A percentile compares a stretch with the other conserved stretches of the same genome.
Conservation (phyloP, 2,797 vertebrate species). For the Brachymystax lenok region DNA sequence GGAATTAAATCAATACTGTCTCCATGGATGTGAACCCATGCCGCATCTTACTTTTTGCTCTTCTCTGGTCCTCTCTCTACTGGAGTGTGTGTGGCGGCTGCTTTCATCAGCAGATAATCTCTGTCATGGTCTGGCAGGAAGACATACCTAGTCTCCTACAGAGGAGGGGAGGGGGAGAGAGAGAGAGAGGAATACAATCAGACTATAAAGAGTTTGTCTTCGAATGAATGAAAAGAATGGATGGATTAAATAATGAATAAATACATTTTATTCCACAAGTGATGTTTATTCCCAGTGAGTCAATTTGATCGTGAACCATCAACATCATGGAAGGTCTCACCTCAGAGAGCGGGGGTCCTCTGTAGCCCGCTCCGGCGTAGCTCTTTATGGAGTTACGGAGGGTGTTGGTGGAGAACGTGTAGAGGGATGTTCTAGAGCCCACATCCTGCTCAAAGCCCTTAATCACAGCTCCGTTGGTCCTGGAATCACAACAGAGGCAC, state of each 20-base stretch:
- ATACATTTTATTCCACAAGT: too few relatives aligned
- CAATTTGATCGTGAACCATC: not conserved
- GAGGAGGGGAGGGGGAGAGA: not conserved
- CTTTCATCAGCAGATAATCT: slow-evolving; percentile 80
- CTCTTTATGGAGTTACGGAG: slow-evolving; percentile 75
- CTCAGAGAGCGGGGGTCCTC: slow-evolving; percentile 59
- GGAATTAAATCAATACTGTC: not conserved
- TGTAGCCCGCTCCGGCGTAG: slow-evolving; percentile 65
- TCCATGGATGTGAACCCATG: not conserved
- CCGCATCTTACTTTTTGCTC: slow-evolving; percentile 46
- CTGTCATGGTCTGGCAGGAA: slow-evolving; percentile 82
- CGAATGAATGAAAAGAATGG: too few relatives aligned
- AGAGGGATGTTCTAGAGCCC: slow-evolving; percentile 80
- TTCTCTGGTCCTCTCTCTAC: slow-evolving; percentile 64
- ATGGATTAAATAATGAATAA: too few relatives aligned
- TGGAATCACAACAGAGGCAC: slow-evolving; percentile 38
- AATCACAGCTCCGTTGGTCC: slow-evolving; percentile 78
- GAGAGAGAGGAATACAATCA: not conserved
- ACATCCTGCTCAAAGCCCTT: slow-evolving; percentile 79
- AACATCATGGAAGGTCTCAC: slow-evolving; percentile 40
- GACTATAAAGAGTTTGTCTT: too few relatives aligned
- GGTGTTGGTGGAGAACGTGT: slow-evolving; percentile 84
- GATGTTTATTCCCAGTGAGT: not conserved
- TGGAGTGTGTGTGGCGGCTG: slow-evolving; percentile 57
- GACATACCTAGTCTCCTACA: slow-evolving; percentile 79